Percentiles rank a stretch among this genome's conserved stretches.
Conservation (phyloP, 1,140 invertebrate species). For the Camponotus floridanus region DNA sequence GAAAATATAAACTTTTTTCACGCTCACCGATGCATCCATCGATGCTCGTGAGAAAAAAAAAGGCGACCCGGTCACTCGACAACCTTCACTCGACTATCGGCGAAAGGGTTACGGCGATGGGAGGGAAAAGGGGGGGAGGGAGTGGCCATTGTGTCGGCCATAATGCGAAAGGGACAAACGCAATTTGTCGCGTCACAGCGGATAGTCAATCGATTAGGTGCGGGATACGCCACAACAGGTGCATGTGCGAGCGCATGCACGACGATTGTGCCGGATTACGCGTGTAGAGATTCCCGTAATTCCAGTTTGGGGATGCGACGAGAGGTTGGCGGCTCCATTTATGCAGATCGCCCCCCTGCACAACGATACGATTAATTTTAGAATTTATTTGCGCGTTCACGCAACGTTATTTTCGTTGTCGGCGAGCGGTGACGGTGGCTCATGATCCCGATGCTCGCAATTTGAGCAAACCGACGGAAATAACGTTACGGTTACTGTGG, state of each 20-base stretch:
- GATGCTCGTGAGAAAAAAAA: slow-evolving; percentile 39
- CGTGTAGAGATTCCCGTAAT: slow-evolving; percentile 64
- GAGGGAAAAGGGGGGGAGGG: slow-evolving; percentile 5
- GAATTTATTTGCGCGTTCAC: slow-evolving; percentile 56
- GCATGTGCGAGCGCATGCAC: slow-evolving; percentile 64
- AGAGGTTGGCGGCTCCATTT: slow-evolving; percentile 38
- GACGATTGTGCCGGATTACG: slow-evolving; percentile 67
- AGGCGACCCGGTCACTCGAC: slow-evolving; percentile 44
- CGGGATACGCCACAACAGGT: slow-evolving; percentile 78
- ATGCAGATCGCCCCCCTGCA: slow-evolving; percentile 49
- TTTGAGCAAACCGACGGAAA: slow-evolving; percentile 20
- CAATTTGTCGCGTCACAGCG: slow-evolving; percentile 81
- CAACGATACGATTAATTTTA: slow-evolving; percentile 54
- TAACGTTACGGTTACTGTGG: slow-evolving; percentile 20
- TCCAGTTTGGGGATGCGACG: slow-evolving; percentile 52
- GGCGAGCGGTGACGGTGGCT: not conserved
- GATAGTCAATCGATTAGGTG: slow-evolving; percentile 81
- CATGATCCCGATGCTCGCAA: slow-evolving; percentile 15
- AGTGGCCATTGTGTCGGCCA: slow-evolving; percentile 58
- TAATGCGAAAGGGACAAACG: slow-evolving; percentile 74
- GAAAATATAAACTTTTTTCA: slow-evolving; percentile 32
- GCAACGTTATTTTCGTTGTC: slow-evolving; percentile 34
- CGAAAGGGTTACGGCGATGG: slow-evolving; percentile 53
- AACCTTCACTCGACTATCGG: slow-evolving; percentile 43
- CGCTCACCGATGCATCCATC: slow-evolving; percentile 46